Conservation (phyloP, 1,140 invertebrate species). For the Lepeophtheirus salmonis region DNA sequence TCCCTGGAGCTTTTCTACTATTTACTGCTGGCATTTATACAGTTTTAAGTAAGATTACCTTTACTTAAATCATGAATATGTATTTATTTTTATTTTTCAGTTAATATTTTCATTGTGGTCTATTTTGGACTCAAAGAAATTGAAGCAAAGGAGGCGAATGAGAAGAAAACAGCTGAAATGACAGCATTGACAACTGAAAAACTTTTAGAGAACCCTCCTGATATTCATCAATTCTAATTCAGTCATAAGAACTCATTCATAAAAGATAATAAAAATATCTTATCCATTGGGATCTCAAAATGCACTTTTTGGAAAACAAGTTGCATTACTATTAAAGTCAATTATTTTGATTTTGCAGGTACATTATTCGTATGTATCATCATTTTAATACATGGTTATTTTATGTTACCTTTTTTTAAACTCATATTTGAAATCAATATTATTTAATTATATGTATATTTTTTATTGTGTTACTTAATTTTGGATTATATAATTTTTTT, state of each 20-base stretch:
- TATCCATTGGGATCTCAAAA: background rate
- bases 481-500: no score
- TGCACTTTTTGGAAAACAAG: background rate
- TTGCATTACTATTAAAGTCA: no score
- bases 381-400: no score
- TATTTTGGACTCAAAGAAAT: background rate
- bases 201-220: background rate
- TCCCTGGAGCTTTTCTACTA: conserved; percentile 6
- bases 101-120: background rate
- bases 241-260: no score
- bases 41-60: background rate
- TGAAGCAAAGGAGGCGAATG: background rate
- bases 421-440: no score
- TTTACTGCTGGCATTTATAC: conserved; percentile 6
- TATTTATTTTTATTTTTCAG: background rate
- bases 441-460: no score
- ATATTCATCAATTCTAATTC: background rate
- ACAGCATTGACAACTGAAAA: background rate
- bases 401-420: no score
- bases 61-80: background rate
- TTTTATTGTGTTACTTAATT: no score
- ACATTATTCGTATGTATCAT: no score
- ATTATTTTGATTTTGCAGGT: no score
- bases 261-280: background rate
- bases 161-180: background rate